Evolutionary conservation across 2,888 invertebrate genomes (phyloP).

Genomic region (Platerodrilus igneus): DNA sequence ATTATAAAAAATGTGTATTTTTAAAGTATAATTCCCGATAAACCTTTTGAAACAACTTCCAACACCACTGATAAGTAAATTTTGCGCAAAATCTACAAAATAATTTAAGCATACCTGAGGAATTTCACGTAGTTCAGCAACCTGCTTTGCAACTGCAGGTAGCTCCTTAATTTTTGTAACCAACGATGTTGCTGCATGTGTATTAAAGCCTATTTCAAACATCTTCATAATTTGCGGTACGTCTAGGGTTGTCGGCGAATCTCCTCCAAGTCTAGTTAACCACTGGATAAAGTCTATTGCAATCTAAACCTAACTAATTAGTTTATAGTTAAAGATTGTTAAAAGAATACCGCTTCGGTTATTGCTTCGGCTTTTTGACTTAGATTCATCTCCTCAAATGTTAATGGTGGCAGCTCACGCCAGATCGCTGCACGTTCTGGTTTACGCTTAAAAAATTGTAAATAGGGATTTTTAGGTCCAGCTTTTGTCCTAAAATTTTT

Average conservation of each 20-base stretch:
- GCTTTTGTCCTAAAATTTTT: conserved; percentile 19
- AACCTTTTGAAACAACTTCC: too few relatives aligned
- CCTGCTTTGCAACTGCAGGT: conserved; percentile 54
- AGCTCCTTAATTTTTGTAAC: conserved; percentile 55
- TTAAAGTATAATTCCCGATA: too few relatives aligned
- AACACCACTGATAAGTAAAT: too few relatives aligned
- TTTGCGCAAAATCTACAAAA: too few relatives aligned
- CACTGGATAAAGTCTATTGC: conserved; percentile 44
- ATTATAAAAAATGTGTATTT: too few relatives aligned
- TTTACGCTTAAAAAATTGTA: conserved; percentile 40
- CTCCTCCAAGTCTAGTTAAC: conserved; percentile 38
- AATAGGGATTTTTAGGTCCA: conserved; percentile 37
- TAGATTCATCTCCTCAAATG: conserved; percentile 40
- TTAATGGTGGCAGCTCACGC: conserved; percentile 40
- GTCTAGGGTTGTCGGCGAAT: conserved; percentile 36
- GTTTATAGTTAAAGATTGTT: background rate
- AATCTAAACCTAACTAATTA: too few relatives aligned
- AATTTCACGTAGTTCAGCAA: conserved; percentile 51
- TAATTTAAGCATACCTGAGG: conserved; percentile 52
- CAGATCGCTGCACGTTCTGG: conserved; percentile 42
- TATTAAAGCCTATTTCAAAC: conserved; percentile 55
- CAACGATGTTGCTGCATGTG: conserved; percentile 54
- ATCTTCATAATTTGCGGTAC: conserved; percentile 40
- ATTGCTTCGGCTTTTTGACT: conserved; percentile 41
- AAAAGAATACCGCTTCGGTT: conserved; percentile 35